Conservation (phyloP, 2,797 vertebrate species). For the Paguma larvata region DNA sequence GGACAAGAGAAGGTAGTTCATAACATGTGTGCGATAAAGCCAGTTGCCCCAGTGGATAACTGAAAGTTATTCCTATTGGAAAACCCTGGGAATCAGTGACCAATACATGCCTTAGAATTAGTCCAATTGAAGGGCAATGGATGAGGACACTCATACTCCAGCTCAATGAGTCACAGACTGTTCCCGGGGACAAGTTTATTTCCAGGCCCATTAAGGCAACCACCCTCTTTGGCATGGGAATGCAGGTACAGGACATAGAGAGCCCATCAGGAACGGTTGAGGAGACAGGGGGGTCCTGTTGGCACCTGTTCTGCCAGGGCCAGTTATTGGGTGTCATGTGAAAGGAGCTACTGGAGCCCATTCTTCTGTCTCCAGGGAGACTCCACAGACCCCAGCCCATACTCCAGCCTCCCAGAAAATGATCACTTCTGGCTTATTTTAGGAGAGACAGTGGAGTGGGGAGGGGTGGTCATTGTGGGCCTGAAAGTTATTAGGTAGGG, state of each 20-base stretch:
- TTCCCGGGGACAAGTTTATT: neutral
- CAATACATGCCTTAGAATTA: too few relatives aligned
- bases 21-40: neutral
- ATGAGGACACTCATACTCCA: neutral
- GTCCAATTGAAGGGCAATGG: neutral
- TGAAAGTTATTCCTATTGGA: neutral
- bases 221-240: neutral
- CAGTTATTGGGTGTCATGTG: fast-evolving
- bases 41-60: neutral
- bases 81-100: neutral
- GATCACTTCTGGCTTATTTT: neutral
- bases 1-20: neutral
- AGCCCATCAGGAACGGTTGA: neutral
- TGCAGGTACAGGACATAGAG: fast-evolving
- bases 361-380: neutral
- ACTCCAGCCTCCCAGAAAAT: too few relatives aligned
- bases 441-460: neutral
- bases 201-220: neutral
- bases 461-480: fast-evolving
- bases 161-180: neutral
- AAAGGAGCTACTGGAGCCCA: neutral
- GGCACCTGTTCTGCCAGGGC: neutral
- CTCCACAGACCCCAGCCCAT: neutral
- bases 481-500: neutral
- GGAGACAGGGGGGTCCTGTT: neutral